Evolutionary conservation across 2,797 vertebrate species (phyloP).

Genomic region (Odontamblyopus rebecca): DNA sequence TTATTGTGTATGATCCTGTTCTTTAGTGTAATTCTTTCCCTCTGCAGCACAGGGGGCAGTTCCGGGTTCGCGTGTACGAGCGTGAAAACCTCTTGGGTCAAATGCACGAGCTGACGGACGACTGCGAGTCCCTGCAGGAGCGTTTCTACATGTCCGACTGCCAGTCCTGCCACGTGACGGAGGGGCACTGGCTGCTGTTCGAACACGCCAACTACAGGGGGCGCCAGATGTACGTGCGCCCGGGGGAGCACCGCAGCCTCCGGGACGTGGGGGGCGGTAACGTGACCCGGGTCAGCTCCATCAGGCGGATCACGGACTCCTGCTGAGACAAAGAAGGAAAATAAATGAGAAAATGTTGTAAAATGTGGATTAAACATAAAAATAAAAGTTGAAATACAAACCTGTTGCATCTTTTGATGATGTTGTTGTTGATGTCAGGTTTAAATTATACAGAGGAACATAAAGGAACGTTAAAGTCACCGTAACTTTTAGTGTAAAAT

Average conservation of each 20-base stretch:
- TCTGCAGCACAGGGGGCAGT: constrained; percentile 64
- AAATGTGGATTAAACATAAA: not conserved
- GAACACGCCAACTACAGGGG: constrained; percentile 68
- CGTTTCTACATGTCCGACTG: constrained; percentile 61
- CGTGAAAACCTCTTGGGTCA: constrained; percentile 68
- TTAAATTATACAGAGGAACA: no score
- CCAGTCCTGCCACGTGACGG: constrained; percentile 72
- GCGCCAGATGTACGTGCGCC: constrained; percentile 65
- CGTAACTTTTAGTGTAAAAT: no score
- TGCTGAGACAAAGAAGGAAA: constrained; percentile 39
- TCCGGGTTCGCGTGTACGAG: constrained; percentile 68
- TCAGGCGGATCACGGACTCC: constrained; percentile 52
- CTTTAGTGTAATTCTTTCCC: not conserved
- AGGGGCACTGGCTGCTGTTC: constrained; percentile 73
- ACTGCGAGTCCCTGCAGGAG: constrained; percentile 63
- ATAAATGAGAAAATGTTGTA: not conserved
- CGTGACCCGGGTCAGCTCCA: constrained; percentile 51
- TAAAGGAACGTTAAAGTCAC: no score
- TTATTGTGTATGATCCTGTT: no score
- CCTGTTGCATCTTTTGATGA: not conserved
- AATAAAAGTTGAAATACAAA: not conserved
- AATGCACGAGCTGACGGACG: constrained; percentile 68
- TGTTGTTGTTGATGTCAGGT: not conserved
- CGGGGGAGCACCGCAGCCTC: constrained; percentile 68
- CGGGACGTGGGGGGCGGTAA: constrained; percentile 45